Evolutionary conservation across 2,888 invertebrate species (phyloP), one percentile per base, ranked within the genome.

Genomic region (Hyposoter didymator): DNA sequence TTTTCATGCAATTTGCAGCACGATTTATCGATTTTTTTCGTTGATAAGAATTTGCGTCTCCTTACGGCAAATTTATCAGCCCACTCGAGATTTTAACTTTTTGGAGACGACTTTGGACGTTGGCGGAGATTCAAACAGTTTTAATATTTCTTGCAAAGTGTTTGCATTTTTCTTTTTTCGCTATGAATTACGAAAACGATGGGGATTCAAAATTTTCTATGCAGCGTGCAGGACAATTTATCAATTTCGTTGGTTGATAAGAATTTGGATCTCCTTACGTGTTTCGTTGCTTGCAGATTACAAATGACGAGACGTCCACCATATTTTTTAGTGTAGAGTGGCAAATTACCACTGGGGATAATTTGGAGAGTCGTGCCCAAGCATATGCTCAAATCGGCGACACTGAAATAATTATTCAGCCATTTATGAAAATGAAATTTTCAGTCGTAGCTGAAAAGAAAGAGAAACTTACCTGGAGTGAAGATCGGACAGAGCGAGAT

Each of bases 301-400:
- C 99, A 97, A 90, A 99, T 98, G 22, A 98, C 98, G 76, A 99
- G 94, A 93, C 97, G 97, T 4, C 99, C 99, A 35, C 97, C 97
- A 93, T 97, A 97, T 92, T 97, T 97, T 89, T 97, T 96, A 86
- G 97, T 97, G 91, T 96, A 96, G 49, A 99, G 94, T 4, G 99
- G 99, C 88, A 99, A 95, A 94, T 98, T 98, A 17, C 99, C 99
- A 94, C 99, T 99, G 59, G 99, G 99, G 88, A 98, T 95, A 89
- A 99, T 99, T 95, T 99, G 99, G 75, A 99, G 95, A 6, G 99
- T 99, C n/a, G 99, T 99, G 47, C 99, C 99, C 87, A 99, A 95
- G 90, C 98, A 98, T 91, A 99, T 96, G 93, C 98, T 98, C 75
- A 99, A 94, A 94, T 99, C 99, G 82, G 99, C 98, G 91, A 98